Base-by-base conservation (phyloP, 1,140 invertebrate genomes). In the Acyrthosiphon pisum region DNA sequence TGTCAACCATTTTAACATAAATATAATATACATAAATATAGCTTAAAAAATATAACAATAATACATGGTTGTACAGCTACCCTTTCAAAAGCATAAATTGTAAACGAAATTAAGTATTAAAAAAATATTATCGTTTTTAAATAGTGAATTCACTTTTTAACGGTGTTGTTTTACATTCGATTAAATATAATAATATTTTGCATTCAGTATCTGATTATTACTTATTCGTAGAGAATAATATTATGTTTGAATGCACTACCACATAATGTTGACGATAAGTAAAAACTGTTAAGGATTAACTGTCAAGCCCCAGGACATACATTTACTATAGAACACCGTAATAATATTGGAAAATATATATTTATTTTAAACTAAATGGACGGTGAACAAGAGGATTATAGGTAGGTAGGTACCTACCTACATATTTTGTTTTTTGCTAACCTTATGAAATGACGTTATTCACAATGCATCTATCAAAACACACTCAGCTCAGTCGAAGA, bases 401-500 rank as follows among this genome's bases (percentile, higher is more conserved):
- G 37, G 37, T 41, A 68, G 14, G 60, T 68, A 41, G 37, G 37
- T 41, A 68, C 4, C 30, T 68, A 60, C 56, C 26, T 60, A 22
- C 48, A 50, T 50, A 50, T 50, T 53, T 76, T 76, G 18, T 76
- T 30, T 1, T 76, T n/a, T n/a, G 60, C 60, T 4, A 35, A n/a
- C 14, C 6, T 76, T 18, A n/a, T n/a, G 14, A 76, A 76, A 76
- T 76, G 30, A 60, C 26, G n/a, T n/a, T 76, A 30, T 35, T 76
- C 60, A 76, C 60, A n/a, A n/a, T n/a, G n/a, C 60, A n/a, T n/a
- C n/a, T n/a, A 76, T 76, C 60, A 76, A 76, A 76, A n/a, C 60
- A 18, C 30, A n/a, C n/a, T 76, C n/a, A n/a, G n/a, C 60, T 14
- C 30, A 76, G 60, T 76, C 60, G 60, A 18, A n/a, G 30, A n/a